Base-by-base conservation (phyloP, 2,888 invertebrate species). In the Byasa hedistus region DNA sequence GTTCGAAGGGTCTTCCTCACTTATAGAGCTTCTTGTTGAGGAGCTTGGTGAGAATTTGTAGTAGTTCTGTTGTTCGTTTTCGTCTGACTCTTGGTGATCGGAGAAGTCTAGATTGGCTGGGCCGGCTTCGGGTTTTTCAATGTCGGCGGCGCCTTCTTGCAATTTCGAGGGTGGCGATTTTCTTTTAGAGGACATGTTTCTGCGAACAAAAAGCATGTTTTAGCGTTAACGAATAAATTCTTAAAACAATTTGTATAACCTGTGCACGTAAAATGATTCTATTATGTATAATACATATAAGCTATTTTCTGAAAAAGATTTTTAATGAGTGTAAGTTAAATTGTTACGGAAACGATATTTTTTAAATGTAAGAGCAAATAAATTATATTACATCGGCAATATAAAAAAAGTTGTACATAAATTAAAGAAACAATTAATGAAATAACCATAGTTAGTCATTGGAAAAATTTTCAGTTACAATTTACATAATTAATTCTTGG, bases 121-220 rank as follows among this genome's bases (percentile, higher is more conserved):
- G 75, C 93, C 93, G 76, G 92, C 91, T 79, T 87, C 89, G 61
- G 84, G 75, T 75, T 86, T 86, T 72, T 89, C 91, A 80, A 87
- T 86, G 79, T 92, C 82, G 79, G 91, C 78, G 81, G 91, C 93
- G 89, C 92, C 93, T 93, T 96, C 95, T 94, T 97, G 97, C 91
- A 97, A 94, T 94, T 98, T 98, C 80, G 96, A 97, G 87, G 98
- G 98, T 89, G 97, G 97, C 89, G 97, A 98, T 93, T 98, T 98
- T 92, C 98, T 95, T 95, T 98, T 98, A 93, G 97, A 97, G 94
- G 97, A 98, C 98, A 98, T 98, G 93, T 95, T 97, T 95, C 96
- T 96, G 95, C 51, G 72, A 93, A 94, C 10, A 88, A 93, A 92
- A 87, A 79, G 48, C n/a, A 48, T 7, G 5, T 7, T n/a, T 48